phyloP scores from a whole-genome alignment of 2,113 vertebrate genomes.

The Eudyptes chrysolophus region DNA sequence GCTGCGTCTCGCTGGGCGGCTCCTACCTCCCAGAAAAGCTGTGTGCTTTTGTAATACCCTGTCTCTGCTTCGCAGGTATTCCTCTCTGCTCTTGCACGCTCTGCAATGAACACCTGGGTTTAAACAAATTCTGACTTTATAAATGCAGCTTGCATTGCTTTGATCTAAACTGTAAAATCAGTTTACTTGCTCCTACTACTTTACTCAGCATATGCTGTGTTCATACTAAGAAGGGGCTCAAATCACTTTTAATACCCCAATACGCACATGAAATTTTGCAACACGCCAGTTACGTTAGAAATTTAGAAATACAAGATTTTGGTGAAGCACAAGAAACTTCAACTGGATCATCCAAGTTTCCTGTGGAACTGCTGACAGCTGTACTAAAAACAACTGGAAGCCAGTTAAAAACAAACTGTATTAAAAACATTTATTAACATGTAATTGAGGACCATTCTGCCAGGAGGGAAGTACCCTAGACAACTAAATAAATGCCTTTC shows the following conservation, averaged over 20 bases:
- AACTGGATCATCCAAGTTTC: neutral
- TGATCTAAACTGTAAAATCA: neutral
- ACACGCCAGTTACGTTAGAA: neutral
- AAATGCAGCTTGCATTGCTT: neutral
- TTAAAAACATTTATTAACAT: neutral
- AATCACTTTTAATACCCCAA: neutral
- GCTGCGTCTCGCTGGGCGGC: rapidly evolving
- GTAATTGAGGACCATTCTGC: neutral
- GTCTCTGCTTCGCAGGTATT: neutral
- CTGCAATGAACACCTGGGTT: neutral
- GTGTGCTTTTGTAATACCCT: neutral
- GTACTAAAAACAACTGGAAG: neutral
- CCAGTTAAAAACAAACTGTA: neutral
- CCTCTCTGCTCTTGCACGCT: neutral
- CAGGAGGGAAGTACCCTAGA: neutral
- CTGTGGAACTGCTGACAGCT: neutral
- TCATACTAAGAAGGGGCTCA: neutral
- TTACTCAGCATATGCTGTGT: neutral
- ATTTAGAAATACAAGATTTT: neutral
- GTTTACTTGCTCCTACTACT: neutral
- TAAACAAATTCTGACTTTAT: neutral
- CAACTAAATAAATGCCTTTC: neutral
- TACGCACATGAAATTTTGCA: neutral
- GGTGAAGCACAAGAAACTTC: neutral
- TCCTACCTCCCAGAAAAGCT: neutral